Evolutionary conservation across 2,888 invertebrate species (phyloP), one percentile per base, ranked within the genome.

Genomic region (Epistrophella euchroma): DNA sequence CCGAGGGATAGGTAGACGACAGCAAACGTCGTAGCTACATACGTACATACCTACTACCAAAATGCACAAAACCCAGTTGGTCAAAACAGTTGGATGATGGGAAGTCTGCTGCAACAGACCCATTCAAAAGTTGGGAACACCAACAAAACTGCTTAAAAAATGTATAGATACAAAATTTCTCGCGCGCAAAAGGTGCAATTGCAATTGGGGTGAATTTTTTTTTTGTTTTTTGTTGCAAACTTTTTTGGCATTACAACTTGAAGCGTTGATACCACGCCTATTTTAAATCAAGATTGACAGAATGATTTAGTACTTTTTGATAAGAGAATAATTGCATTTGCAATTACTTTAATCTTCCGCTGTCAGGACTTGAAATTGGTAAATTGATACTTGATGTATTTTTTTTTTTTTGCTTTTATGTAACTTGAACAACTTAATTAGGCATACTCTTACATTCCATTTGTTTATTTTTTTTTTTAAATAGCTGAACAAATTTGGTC

Each of bases 51-150:
- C 5, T 40, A 17, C 55, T 45, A 32, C 52, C 45, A 40, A 81
- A 75, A 45, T 64, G 55, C 15, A 70, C n/a, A 62, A 25, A 13
- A 60, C 52, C 55, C 85, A 85, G 75, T 80, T 85, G 80, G 75
- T 45, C 32, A 55, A 72, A 75, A 80, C 85, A 85, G 80, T 80
- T 76, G 80, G 47, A 9, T 68, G 80, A 85, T 85, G 84, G 52
- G 84, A 58, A 75, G 19, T 22, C 9, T 13, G 32, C 40, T 64
- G 70, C 37, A 40, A 35, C 15, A 45, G 4, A 52, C 19, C 3
- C 11, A 28, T 62, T 62, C 25, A n/a, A 62, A 40, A 45, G 17
- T 45, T 50, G 35, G 11, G 10, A 50, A 22, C 7, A 45, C 17
- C 17, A n/a, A n/a, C n/a, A n/a, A 45, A 45, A 45, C n/a, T 43